Evolutionary conservation across 2,113 vertebrate species (phyloP).

Genomic region (Telmatochromis sp.): DNA sequence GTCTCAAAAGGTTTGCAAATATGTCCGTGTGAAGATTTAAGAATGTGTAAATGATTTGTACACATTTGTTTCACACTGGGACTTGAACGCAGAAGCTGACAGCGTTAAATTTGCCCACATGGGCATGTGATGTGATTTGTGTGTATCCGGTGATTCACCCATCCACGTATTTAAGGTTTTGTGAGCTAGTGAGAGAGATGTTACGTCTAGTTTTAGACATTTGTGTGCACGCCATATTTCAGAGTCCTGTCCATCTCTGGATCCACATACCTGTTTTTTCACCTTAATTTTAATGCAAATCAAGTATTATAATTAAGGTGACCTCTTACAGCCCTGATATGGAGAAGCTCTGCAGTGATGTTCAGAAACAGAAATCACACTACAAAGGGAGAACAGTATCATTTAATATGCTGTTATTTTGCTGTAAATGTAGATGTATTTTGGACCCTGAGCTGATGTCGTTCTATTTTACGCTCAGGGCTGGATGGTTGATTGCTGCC

Average conservation of each 20-base stretch:
- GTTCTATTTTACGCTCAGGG: background rate
- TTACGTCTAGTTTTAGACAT: background rate
- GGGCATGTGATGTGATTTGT: background rate
- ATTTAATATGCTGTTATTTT: background rate
- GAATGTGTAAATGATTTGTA: background rate
- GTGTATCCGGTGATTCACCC: background rate
- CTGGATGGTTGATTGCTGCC: background rate
- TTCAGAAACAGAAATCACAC: background rate
- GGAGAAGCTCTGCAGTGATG: background rate
- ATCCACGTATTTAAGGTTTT: background rate
- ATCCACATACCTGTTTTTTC: background rate
- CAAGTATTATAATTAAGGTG: background rate
- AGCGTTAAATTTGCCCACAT: background rate
- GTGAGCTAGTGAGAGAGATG: background rate
- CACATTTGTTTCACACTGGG: background rate
- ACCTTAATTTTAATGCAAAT: background rate
- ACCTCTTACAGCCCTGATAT: background rate
- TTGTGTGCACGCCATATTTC: background rate
- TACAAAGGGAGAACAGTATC: background rate
- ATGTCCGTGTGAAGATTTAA: background rate
- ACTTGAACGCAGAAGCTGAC: background rate
- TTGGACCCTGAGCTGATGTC: background rate
- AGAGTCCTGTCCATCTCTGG: background rate
- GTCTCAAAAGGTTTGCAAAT: background rate
- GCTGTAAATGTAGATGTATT: background rate